Evolutionary conservation across 2,888 invertebrate genomes (phyloP).

Genomic region (Ramazzottius varieornatus): DNA sequence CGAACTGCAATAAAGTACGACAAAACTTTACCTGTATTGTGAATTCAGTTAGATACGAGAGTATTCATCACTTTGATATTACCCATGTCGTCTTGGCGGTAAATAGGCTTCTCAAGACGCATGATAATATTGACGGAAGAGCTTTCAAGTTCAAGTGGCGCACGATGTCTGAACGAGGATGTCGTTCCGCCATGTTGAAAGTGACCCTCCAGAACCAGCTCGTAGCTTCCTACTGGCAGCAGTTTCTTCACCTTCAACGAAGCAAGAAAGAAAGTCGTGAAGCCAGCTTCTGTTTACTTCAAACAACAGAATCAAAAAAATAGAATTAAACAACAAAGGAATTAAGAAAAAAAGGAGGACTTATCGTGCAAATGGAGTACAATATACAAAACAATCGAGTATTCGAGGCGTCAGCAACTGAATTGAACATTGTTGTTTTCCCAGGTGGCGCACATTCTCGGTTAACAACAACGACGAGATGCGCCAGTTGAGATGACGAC

Average conservation of each 20-base stretch:
- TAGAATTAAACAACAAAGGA: too few species aligned
- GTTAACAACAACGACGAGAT: too few species aligned
- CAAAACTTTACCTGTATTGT: too few species aligned
- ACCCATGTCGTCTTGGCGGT: not conserved
- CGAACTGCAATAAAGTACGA: not conserved
- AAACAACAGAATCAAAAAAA: not conserved
- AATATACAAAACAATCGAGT: too few species aligned
- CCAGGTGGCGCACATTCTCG: too few species aligned
- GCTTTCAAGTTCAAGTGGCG: constrained; percentile 2
- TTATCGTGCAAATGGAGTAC: too few species aligned
- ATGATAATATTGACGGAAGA: not conserved
- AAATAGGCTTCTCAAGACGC: not conserved
- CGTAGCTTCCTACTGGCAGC: not conserved
- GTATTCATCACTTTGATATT: not conserved
- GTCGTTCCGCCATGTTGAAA: not conserved
- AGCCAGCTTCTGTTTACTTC: not conserved
- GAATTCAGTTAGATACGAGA: too few species aligned
- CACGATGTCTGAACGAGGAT: not conserved
- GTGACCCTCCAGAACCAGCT: not conserved
- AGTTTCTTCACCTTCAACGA: not conserved
- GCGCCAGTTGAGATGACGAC: too few species aligned
- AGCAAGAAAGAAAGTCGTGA: not conserved
- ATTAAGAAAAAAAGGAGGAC: too few species aligned
- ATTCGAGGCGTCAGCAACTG: too few species aligned
- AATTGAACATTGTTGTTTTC: too few species aligned